phyloP scores from a whole-genome alignment of 2,888 invertebrate species.

The Aphodius granarius region DNA sequence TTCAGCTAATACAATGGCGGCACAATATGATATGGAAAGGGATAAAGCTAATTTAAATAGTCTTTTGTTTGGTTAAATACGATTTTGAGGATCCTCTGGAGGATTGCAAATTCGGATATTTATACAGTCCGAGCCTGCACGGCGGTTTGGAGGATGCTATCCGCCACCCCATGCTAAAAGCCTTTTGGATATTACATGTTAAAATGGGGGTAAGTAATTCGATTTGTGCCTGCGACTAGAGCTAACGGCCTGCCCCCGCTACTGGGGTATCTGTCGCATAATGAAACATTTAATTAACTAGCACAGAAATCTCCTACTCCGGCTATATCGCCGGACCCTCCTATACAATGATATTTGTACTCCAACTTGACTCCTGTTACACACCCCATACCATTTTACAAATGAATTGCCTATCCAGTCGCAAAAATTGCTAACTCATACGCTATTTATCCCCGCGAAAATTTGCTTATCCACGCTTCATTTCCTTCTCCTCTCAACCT shows the following conservation, averaged over 20 bases:
- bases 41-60: conserved; percentile 1
- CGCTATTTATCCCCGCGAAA: neutral
- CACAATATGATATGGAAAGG: conserved; percentile 5
- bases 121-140: conserved; percentile 32
- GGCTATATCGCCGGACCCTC: too few species aligned
- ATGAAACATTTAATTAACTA: conserved; percentile 51
- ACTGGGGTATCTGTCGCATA: conserved; percentile 45
- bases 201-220: conserved; percentile 57
- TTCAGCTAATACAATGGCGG: conserved; percentile 3
- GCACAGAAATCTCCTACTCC: conserved; percentile 44
- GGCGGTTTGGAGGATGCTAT: conserved; percentile 39
- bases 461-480: neutral
- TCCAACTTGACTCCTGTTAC: conserved; percentile 39
- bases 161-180: conserved; percentile 54
- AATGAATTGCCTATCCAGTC: conserved; percentile 27
- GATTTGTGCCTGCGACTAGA: conserved; percentile 49
- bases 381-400: conserved; percentile 28
- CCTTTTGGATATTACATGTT: conserved; percentile 57
- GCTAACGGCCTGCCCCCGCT: conserved; percentile 42
- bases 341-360: conserved; percentile 39
- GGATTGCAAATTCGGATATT: conserved; percentile 13
- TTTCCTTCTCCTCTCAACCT: neutral
- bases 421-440: conserved; percentile 26
- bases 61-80: conserved; percentile 5
- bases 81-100: conserved; percentile 3